A percentile compares a stretch with the other conserved stretches of the same genome.
Evolutionary conservation across 2,888 invertebrate genomes (phyloP).

Genomic region (Acholoe squamosa): DNA sequence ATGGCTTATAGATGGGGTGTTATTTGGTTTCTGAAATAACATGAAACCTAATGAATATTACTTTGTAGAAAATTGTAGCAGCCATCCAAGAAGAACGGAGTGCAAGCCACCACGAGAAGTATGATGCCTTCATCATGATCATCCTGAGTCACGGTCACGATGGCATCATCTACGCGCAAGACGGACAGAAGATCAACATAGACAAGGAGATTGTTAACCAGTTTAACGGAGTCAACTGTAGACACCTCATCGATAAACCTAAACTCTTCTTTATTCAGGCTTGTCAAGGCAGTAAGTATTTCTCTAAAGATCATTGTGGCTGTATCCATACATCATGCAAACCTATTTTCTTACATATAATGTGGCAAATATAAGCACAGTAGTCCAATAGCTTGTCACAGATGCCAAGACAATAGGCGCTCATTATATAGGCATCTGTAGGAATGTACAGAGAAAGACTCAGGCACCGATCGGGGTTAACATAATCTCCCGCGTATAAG

Average conservation of each 20-base stretch:
- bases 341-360: too few relatives aligned
- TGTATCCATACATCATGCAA: too few relatives aligned
- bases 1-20: too few relatives aligned
- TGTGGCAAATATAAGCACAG: too few relatives aligned
- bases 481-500: too few relatives aligned
- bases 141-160: constrained; percentile 43
- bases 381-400: too few relatives aligned
- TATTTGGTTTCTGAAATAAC: too few relatives aligned
- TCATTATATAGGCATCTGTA: too few relatives aligned
- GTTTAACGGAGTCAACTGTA: constrained; percentile 27
- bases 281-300: constrained; percentile 39
- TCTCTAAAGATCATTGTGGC: too few relatives aligned
- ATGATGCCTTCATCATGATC: constrained; percentile 44
- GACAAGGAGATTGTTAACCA: constrained; percentile 28
- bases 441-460: too few relatives aligned
- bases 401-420: too few relatives aligned
- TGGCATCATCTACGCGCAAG: neutral
- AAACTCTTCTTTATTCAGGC: constrained; percentile 54
- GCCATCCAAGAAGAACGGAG: neutral
- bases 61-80: neutral
- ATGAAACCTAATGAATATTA: neutral
- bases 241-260: constrained; percentile 40
- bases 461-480: too few relatives aligned
- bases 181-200: constrained; percentile 18
- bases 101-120: neutral